Evolutionary conservation across 2,888 invertebrate genomes (phyloP).

Genomic region (Glyphotaelius pellucidus): DNA sequence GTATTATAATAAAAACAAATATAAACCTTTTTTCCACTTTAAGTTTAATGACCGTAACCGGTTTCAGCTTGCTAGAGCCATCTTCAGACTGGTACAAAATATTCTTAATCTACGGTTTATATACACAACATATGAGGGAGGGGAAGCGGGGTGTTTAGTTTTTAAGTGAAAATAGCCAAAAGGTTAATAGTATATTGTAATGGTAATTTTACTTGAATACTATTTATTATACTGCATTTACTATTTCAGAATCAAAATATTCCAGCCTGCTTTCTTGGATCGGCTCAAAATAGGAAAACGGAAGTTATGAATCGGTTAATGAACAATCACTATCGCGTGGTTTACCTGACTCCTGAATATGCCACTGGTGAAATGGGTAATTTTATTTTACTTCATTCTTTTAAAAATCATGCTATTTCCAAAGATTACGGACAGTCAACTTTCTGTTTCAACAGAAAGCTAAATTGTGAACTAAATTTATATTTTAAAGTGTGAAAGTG

Average conservation of each 20-base stretch:
- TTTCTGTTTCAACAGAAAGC: too few relatives aligned
- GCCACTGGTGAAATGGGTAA: constrained; percentile 72
- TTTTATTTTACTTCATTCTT: not conserved
- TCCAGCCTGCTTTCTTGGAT: constrained; percentile 78
- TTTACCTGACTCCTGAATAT: constrained; percentile 78
- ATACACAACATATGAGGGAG: too few relatives aligned
- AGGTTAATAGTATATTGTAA: not conserved
- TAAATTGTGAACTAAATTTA: too few relatives aligned
- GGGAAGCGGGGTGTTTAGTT: too few relatives aligned
- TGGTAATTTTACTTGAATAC: not conserved
- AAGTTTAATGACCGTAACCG: too few relatives aligned
- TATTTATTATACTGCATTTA: constrained; percentile 58
- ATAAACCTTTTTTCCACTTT: too few relatives aligned
- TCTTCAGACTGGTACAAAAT: too few relatives aligned
- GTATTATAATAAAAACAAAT: too few relatives aligned
- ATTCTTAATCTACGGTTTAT: too few relatives aligned
- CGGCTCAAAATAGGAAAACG: constrained; percentile 69
- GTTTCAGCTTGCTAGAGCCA: too few relatives aligned
- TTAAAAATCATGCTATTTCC: not conserved
- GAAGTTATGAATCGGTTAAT: constrained; percentile 66
- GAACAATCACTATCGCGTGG: constrained; percentile 68
- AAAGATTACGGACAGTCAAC: too few relatives aligned
- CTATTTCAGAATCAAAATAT: constrained; percentile 73
- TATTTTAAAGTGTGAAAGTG: too few relatives aligned
- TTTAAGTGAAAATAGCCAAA: not conserved